phyloP scores from a whole-genome alignment of 2,113 vertebrate species.

The Gallinago paraguaiae region DNA sequence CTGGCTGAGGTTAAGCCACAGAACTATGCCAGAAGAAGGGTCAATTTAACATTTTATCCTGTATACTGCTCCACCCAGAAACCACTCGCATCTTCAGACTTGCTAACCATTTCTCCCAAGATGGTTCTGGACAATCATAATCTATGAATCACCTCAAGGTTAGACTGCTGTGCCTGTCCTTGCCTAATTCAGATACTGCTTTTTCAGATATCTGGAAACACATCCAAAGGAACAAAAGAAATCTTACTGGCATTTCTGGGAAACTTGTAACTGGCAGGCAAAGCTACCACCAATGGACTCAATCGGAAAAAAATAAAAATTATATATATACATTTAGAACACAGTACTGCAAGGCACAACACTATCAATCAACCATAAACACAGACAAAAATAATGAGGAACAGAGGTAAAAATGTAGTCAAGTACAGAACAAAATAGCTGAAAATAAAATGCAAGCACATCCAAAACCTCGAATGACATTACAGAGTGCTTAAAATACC shows the following conservation, averaged over 20 bases:
- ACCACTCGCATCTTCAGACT: background rate
- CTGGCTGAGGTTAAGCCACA: background rate
- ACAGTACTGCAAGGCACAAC: background rate
- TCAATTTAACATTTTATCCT: background rate
- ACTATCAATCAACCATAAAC: background rate
- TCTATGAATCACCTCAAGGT: background rate
- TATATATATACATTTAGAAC: background rate
- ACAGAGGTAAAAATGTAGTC: background rate
- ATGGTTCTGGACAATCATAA: background rate
- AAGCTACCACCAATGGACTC: background rate
- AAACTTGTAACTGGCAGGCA: background rate
- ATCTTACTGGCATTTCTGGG: background rate
- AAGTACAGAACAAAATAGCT: background rate
- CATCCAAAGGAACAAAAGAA: background rate
- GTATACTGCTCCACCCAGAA: background rate
- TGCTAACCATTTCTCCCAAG: background rate
- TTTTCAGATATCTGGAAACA: background rate
- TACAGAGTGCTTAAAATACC: background rate
- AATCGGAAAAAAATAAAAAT: background rate
- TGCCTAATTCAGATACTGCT: background rate
- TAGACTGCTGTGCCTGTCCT: background rate
- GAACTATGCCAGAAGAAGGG: background rate
- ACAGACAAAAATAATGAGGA: background rate
- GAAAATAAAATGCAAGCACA: background rate
- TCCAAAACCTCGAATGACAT: background rate